Evolutionary conservation across 2,888 invertebrate species (phyloP).

Genomic region (Isotomurus palustris): DNA sequence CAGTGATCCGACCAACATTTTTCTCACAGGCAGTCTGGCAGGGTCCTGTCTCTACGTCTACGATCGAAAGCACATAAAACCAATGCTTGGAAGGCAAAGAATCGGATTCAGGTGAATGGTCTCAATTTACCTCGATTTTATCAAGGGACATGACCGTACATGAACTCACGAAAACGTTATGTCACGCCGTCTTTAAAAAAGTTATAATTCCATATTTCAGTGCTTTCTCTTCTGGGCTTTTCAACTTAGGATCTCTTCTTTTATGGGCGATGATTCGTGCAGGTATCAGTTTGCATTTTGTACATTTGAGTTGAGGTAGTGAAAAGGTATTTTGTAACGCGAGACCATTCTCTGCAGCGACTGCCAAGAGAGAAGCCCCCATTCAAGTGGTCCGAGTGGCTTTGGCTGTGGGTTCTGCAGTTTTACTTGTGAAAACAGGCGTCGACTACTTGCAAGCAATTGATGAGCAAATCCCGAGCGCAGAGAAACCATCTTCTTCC

Average conservation of each 20-base stretch:
- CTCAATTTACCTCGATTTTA: background rate
- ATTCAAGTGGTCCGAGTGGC: slow-evolving; percentile 21
- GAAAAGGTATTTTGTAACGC: too few species aligned
- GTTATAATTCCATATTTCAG: slow-evolving; percentile 15
- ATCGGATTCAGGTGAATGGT: slow-evolving; percentile 31
- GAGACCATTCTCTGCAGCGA: slow-evolving; percentile 10
- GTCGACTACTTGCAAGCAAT: slow-evolving; percentile 23
- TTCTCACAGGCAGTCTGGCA: slow-evolving; percentile 34
- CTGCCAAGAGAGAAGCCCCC: slow-evolving; percentile 15
- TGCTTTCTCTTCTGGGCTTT: slow-evolving; percentile 34
- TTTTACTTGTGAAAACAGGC: slow-evolving; percentile 24
- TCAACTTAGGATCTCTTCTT: slow-evolving; percentile 40
- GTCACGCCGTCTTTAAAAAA: background rate
- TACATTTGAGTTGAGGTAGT: background rate
- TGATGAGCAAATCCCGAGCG: slow-evolving; percentile 19
- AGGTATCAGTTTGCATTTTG: slow-evolving; percentile 15
- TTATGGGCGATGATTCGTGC: slow-evolving; percentile 42
- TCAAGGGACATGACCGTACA: background rate
- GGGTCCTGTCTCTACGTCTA: slow-evolving; percentile 33
- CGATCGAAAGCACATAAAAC: slow-evolving; percentile 34
- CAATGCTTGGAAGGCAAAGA: slow-evolving; percentile 22
- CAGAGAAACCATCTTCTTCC: slow-evolving; percentile 7
- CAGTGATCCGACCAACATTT: slow-evolving; percentile 35
- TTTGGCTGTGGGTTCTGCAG: slow-evolving; percentile 26
- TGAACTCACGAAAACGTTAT: background rate